Conservation (phyloP, 2,113 vertebrate species). For the Menidia beryllina region DNA sequence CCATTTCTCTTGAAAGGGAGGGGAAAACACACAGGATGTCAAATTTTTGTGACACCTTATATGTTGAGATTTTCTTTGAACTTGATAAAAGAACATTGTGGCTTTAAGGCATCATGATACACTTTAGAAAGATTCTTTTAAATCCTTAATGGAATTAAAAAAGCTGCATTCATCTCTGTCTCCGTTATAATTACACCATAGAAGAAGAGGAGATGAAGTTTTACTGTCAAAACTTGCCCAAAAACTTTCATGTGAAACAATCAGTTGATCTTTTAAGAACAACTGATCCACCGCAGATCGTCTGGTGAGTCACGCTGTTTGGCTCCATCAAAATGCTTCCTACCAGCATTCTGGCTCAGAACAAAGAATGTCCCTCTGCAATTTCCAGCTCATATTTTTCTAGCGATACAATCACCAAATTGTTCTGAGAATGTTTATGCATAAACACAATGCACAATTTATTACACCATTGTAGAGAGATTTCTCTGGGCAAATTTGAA, state of each 20-base stretch:
- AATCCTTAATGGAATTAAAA: constrained; percentile 8
- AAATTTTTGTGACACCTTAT: not conserved
- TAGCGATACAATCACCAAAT: constrained; percentile 65
- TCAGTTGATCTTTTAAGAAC: constrained; percentile 58
- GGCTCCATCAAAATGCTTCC: constrained; percentile 49
- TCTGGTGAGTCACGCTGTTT: constrained; percentile 45
- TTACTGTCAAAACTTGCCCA: constrained; percentile 18
- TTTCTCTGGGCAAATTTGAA: constrained; percentile 39
- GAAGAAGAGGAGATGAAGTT: constrained; percentile 26
- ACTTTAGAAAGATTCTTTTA: constrained; percentile 16
- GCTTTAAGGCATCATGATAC: constrained; percentile 23
- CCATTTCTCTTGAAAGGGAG: not conserved
- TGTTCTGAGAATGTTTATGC: constrained; percentile 41
- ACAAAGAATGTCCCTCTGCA: constrained; percentile 44
- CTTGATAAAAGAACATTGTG: constrained; percentile 44
- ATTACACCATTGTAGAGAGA: constrained; percentile 15
- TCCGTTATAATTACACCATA: constrained; percentile 19
- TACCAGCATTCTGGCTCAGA: constrained; percentile 25
- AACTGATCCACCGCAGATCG: constrained; percentile 45
- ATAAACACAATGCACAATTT: constrained; percentile 23
- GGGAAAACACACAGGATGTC: not conserved
- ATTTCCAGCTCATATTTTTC: constrained; percentile 69
- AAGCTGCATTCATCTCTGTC: constrained; percentile 2
- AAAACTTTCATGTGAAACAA: constrained; percentile 41
- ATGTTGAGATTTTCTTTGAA: constrained; percentile 32